Evolutionary conservation across 2,888 invertebrate genomes (phyloP), one percentile per base, ranked within the genome.

Genomic region (Biston betularia): DNA sequence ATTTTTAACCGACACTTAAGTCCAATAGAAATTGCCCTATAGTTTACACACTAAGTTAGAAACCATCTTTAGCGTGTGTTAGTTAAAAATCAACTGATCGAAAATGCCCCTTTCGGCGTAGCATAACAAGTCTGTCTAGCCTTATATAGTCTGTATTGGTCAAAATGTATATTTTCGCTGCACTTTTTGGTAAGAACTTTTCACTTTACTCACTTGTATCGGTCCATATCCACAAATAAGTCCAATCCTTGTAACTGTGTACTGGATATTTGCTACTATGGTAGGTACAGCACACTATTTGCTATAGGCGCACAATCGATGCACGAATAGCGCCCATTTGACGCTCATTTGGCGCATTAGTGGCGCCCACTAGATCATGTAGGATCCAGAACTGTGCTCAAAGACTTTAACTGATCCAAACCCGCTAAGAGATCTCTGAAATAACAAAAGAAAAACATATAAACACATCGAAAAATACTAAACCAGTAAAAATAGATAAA

Each of bases 341-440:
- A 9, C 54, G 54, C 54, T 33, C 35, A 54, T 1, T 49, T 40
- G 14, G 58, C 58, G 58, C 46, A 10, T 24, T 14, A 15, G 38
- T 48, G 48, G 58, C 45, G 44, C 14, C 38, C 48, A 34, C 9
- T 40, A 40, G 40, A 83, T 94, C 93, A 94, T 78, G 93, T 88
- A 40, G 88, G 89, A 59, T 93, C 91, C 54, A 94, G 83, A 0
- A 83, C 76, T 8, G 86, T 77, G 71, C 93, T 89, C 46, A 94
- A 78, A 0, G 83, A 76, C 63, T 87, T 86, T 15, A 94, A 82
- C 69, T 89, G 89, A 34, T 92, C 92, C 45, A 94, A 70, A 0
- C 94, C 93, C 0, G 88, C 84, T 11, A 94, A 75, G 0, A 94
- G 82, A 10, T 93, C 93, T 73, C 93, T 94, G 89, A 1, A 82